phyloP scores from a whole-genome alignment of 2,113 vertebrate genomes.

The Grantiella picta region DNA sequence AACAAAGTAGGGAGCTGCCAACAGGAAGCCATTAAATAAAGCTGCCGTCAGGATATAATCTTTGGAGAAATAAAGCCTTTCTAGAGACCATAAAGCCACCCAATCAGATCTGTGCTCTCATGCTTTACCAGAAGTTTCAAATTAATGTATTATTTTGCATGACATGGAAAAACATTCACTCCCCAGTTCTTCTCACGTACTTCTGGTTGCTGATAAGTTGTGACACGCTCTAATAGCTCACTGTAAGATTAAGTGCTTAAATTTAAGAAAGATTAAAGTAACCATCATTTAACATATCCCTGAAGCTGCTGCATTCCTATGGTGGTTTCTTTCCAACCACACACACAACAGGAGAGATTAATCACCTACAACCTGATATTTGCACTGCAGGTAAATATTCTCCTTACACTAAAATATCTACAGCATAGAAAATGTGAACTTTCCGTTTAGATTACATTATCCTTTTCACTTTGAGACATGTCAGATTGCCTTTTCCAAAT shows the following conservation, averaged over 20 bases:
- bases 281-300: not conserved
- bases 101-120: not conserved
- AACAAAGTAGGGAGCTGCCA: not conserved
- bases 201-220: slow-evolving; percentile 1
- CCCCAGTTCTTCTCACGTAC: not conserved
- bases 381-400: not conserved
- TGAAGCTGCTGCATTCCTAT: not conserved
- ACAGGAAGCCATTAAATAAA: slow-evolving; percentile 24
- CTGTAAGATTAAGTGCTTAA: not conserved
- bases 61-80: not conserved
- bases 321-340: not conserved
- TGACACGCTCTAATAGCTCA: not conserved
- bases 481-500: not conserved
- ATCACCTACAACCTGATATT: not conserved
- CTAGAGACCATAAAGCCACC: not conserved
- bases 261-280: not conserved
- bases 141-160: not conserved
- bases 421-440: not conserved
- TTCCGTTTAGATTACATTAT: not conserved
- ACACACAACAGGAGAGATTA: not conserved
- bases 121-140: not conserved
- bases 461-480: not conserved
- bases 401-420: not conserved
- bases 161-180: not conserved
- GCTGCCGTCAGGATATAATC: not conserved